Conservation (phyloP, 1,140 invertebrate species). For the Drosophila murphyi region DNA sequence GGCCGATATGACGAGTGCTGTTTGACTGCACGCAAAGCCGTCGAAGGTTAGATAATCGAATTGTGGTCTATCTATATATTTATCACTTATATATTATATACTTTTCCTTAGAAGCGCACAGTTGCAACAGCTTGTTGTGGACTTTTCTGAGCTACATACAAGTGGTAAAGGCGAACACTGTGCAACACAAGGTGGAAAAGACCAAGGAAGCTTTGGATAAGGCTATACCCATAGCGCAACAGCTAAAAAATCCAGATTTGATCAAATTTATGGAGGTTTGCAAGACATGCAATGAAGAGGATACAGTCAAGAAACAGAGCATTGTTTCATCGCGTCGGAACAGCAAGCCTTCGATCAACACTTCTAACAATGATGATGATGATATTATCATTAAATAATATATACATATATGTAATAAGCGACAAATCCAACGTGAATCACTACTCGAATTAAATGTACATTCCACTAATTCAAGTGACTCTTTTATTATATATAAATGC, state of each 20-base stretch:
- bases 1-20: slow-evolving; percentile 50
- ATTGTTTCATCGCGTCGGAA: background rate
- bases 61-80: background rate
- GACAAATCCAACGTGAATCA: background rate
- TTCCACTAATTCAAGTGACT: background rate
- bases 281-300: background rate
- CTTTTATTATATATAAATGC: no score
- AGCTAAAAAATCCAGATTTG: slow-evolving; percentile 22
- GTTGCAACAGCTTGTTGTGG: slow-evolving; percentile 50
- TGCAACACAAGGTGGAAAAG: slow-evolving; percentile 50
- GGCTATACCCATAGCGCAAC: slow-evolving; percentile 11
- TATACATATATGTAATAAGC: no score
- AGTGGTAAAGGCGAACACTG: slow-evolving; percentile 44
- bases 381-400: no score
- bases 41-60: slow-evolving; percentile 20
- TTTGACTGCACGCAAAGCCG: slow-evolving; percentile 42
- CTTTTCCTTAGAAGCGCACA: slow-evolving; percentile 3
- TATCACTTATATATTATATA: background rate
- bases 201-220: slow-evolving; percentile 31
- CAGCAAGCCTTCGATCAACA: background rate
- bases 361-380: background rate
- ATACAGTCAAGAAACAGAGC: background rate
- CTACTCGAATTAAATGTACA: background rate
- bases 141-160: slow-evolving; percentile 40
- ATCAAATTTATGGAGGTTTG: slow-evolving; percentile 21